phyloP scores from a whole-genome alignment of 2,113 vertebrate species.

The Paratilapia polleni region DNA sequence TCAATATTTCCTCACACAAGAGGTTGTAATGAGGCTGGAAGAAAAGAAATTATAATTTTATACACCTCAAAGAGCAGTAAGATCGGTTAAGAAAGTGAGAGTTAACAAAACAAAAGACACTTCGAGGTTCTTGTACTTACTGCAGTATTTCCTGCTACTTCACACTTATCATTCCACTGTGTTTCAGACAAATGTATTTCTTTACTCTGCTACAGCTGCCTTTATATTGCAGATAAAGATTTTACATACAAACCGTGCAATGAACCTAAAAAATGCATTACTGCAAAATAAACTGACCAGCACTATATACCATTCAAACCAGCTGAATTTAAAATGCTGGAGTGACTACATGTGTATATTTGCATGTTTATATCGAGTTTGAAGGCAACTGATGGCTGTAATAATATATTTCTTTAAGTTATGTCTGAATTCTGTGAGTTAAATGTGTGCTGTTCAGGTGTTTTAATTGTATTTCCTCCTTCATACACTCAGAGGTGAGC shows the following conservation, averaged over 20 bases:
- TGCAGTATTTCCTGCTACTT: neutral
- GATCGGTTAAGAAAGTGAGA: neutral
- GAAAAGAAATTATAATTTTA: neutral
- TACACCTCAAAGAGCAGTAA: neutral
- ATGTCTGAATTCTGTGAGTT: neutral
- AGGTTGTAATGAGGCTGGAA: neutral
- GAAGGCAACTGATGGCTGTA: neutral
- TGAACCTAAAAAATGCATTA: neutral
- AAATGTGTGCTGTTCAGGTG: neutral
- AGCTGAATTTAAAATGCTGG: neutral
- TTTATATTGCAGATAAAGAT: neutral
- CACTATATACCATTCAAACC: neutral
- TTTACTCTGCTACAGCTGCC: neutral
- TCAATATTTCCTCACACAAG: neutral
- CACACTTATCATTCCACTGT: neutral
- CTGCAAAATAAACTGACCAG: neutral
- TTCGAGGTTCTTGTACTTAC: neutral
- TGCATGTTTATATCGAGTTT: neutral
- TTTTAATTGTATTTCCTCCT: neutral
- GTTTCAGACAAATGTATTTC: neutral
- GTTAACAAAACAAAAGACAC: neutral
- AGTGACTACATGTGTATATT: neutral
- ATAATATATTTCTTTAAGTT: neutral
- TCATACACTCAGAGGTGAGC: constrained; percentile 3
- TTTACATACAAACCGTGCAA: neutral